A percentile compares a stretch with the other conserved stretches of the same genome.
phyloP scores from a whole-genome alignment of 2,888 invertebrate genomes.

The Lypha dubia region DNA sequence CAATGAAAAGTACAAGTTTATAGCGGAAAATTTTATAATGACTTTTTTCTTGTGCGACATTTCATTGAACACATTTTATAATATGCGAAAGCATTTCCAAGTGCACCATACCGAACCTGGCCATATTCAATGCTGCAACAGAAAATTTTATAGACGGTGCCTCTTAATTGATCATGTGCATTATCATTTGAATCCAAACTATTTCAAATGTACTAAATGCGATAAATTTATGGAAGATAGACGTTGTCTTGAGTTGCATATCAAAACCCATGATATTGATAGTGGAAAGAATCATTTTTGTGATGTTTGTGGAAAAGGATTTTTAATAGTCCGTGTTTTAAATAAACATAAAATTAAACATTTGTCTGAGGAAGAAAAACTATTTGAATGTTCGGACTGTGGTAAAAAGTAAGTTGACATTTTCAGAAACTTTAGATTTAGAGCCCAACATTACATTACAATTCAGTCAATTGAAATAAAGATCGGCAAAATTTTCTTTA shows the following conservation, averaged over 20 bases:
- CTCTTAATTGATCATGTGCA: constrained; percentile 81
- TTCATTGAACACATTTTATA: constrained; percentile 71
- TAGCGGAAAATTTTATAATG: constrained; percentile 79
- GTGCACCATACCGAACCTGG: constrained; percentile 76
- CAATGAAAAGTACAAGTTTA: constrained; percentile 77
- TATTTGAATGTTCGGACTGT: constrained; percentile 78
- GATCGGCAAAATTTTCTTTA: too few relatives aligned
- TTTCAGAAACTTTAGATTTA: background rate
- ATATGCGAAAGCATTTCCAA: constrained; percentile 74
- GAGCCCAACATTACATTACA: too few relatives aligned
- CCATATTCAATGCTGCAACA: constrained; percentile 80
- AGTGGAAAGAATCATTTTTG: constrained; percentile 78
- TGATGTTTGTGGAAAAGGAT: constrained; percentile 80
- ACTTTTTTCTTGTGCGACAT: constrained; percentile 78
- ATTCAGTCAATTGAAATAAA: too few relatives aligned
- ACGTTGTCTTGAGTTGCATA: constrained; percentile 78
- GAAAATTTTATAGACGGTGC: constrained; percentile 81
- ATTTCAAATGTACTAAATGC: constrained; percentile 81
- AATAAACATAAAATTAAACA: constrained; percentile 80
- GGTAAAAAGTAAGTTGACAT: constrained; percentile 71
- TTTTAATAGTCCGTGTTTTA: constrained; percentile 75
- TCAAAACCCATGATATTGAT: constrained; percentile 76
- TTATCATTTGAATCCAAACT: constrained; percentile 80
- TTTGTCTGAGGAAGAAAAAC: constrained; percentile 80
- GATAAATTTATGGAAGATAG: constrained; percentile 79